Evolutionary conservation across 2,888 invertebrate species (phyloP), one percentile per base, ranked within the genome.

Genomic region (Drosophila multiciliata): DNA sequence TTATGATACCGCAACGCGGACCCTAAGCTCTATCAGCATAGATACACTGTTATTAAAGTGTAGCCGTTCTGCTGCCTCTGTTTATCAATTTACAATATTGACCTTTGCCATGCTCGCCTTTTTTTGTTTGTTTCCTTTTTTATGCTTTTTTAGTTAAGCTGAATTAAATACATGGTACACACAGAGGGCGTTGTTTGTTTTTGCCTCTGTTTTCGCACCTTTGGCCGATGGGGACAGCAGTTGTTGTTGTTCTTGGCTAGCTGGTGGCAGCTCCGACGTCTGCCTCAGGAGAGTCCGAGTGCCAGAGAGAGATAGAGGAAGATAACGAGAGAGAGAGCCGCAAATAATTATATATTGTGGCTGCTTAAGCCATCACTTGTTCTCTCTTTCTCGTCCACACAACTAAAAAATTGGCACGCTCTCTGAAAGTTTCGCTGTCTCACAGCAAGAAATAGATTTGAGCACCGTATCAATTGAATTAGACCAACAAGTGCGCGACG

Each of bases 11-110:
- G 66, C 86, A 66, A 63, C 52, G 58, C 62, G 55, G 53, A 36
- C 45, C 55, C 12, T 20, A 33, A 52, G 66, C 52, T 45, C 15
- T 72, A 65, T 65, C 73, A 60, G 57, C 50, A 35, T 15, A 15
- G 15, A 36, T 55, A 50, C 38, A 71, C 72, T 72, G 23, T 52
- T 48, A 12, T 61, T 52, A 20, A 59, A 36, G 48, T 61, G 53
- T 40, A 36, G 49, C 20, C 29, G n/a, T 55, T 26, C 40, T 60
- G 52, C 66, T 73, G 78, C 38, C 54, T 38, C 70, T 80, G 82
- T 89, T 87, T 90, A 87, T 89, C 90, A 89, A 89, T 89, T 89
- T 87, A 78, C 84, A 89, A 90, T 87, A 82, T 87, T 87, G 87
- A 87, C 87, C 90, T 90, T 90, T 90, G 79, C 62, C 82, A 45